A percentile compares a stretch with the other conserved stretches of the same genome.
Conservation (phyloP, 2,888 invertebrate genomes). For the Apamea monoglypha region DNA sequence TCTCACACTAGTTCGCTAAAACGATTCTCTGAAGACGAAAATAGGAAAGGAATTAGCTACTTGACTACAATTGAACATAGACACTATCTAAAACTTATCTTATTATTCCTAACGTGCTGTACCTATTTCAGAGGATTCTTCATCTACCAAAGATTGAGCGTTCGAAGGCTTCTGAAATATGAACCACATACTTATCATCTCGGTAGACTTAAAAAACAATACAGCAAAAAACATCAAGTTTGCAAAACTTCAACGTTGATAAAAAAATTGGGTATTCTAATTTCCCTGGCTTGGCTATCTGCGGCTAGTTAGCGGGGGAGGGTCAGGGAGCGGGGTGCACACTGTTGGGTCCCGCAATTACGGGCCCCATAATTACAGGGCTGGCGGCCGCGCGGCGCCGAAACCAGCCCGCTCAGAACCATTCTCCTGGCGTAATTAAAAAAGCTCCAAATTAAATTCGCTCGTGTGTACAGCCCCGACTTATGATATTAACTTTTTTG, state of each 20-base stretch:
- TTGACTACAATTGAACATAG: constrained; percentile 13
- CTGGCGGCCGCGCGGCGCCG: constrained; percentile 87
- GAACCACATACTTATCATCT: not conserved
- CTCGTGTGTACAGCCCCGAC: constrained; percentile 87
- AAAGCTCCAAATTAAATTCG: constrained; percentile 90
- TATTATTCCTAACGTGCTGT: not conserved
- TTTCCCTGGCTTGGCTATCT: constrained; percentile 78
- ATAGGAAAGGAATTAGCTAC: constrained; percentile 16
- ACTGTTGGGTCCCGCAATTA: constrained; percentile 88
- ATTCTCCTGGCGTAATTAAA: constrained; percentile 89
- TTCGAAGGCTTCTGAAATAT: not conserved
- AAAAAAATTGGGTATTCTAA: constrained; percentile 72
- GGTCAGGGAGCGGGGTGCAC: constrained; percentile 76
- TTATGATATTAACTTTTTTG: constrained; percentile 90
- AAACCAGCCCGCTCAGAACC: constrained; percentile 84
- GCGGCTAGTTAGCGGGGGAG: constrained; percentile 78
- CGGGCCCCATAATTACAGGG: constrained; percentile 90
- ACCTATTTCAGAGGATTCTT: not conserved
- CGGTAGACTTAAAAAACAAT: constrained; percentile 24
- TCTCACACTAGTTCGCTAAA: constrained; percentile 30
- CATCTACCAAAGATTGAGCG: not conserved
- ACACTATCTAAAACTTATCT: not conserved
- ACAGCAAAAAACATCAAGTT: constrained; percentile 36
- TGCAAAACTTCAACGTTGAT: constrained; percentile 51
- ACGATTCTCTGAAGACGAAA: constrained; percentile 18